Evolutionary conservation across 2,113 vertebrate species (phyloP).

Genomic region (Piprites chloris): DNA sequence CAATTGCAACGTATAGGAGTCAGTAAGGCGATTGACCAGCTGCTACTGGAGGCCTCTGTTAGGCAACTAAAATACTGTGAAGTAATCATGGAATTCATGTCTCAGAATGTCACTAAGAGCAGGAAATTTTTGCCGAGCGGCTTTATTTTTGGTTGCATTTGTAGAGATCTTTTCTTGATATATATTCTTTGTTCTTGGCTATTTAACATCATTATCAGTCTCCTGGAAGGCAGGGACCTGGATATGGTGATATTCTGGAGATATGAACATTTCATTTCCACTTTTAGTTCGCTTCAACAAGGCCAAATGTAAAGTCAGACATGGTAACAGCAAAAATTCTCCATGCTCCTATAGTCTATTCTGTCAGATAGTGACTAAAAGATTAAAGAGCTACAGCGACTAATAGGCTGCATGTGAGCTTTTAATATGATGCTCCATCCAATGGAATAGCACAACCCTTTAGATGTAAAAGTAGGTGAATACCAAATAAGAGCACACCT

Average conservation of each 20-base stretch:
- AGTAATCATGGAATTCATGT: neutral
- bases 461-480: conserved; percentile 54
- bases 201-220: conserved; percentile 14
- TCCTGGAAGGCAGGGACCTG: conserved; percentile 6
- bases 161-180: neutral
- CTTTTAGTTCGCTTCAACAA: conserved; percentile 6
- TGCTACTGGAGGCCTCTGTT: neutral
- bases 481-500: conserved; percentile 51
- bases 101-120: neutral
- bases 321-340: conserved; percentile 19
- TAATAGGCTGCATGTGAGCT: conserved; percentile 46
- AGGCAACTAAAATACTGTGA: neutral
- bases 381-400: conserved; percentile 36
- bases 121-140: neutral
- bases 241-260: neutral
- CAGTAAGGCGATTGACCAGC: neutral
- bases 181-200: neutral
- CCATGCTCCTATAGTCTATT: neutral
- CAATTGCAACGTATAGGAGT: neutral
- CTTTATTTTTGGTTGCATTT: neutral
- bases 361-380: conserved; percentile 17
- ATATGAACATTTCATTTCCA: neutral
- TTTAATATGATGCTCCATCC: conserved; percentile 14
- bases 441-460: conserved; percentile 31
- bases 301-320: conserved; percentile 10